phyloP scores from a whole-genome alignment of 1,140 invertebrate genomes.

The Chironomus tepperi region DNA sequence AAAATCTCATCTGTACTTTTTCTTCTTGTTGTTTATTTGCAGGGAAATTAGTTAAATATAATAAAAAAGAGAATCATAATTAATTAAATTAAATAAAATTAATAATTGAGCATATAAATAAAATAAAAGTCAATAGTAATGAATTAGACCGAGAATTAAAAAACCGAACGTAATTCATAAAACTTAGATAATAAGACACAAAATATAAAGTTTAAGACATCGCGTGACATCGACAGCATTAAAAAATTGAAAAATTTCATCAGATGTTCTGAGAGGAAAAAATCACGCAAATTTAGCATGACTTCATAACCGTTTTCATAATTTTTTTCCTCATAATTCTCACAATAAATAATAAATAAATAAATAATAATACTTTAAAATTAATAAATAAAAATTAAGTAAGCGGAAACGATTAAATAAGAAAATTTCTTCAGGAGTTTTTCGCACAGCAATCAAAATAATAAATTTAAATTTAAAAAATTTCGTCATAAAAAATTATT shows the following conservation, averaged over 20 bases:
- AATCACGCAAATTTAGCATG: too few species aligned
- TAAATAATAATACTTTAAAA: neutral
- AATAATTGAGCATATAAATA: neutral
- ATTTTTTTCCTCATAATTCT: too few species aligned
- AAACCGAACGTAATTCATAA: too few species aligned
- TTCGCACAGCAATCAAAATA: constrained; percentile 3
- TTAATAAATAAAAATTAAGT: too few species aligned
- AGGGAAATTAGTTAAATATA: neutral
- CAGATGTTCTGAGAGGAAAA: too few species aligned
- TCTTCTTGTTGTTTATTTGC: neutral
- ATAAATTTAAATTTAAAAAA: neutral
- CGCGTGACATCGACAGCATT: too few species aligned
- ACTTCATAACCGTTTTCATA: too few species aligned
- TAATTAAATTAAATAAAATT: neutral
- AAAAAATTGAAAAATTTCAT: too few species aligned
- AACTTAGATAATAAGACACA: too few species aligned
- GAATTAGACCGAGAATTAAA: too few species aligned
- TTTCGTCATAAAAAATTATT: neutral
- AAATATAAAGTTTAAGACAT: too few species aligned
- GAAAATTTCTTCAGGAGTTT: neutral
- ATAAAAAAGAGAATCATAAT: too few species aligned
- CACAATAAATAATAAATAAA: neutral
- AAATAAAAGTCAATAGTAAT: neutral
- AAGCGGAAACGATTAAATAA: neutral
- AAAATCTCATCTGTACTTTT: neutral